A percentile compares a stretch with the other conserved stretches of the same genome.
phyloP scores from a whole-genome alignment of 2,113 vertebrate species.

The Xiphias gladius region DNA sequence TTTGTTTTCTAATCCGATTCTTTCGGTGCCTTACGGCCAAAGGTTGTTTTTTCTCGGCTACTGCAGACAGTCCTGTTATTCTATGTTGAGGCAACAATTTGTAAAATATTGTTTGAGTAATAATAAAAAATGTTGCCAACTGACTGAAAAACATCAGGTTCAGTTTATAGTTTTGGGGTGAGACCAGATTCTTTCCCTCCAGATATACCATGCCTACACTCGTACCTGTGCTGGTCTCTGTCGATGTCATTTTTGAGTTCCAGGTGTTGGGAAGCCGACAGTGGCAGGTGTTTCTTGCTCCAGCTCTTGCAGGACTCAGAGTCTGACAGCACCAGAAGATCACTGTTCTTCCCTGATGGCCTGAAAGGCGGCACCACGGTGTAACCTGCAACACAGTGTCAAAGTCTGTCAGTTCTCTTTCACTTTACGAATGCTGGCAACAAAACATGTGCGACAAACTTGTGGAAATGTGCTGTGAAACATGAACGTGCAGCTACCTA shows the following conservation, averaged over 20 bases:
- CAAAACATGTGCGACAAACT: neutral
- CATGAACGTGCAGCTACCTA: constrained; percentile 76
- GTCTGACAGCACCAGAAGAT: constrained; percentile 86
- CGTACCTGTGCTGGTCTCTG: constrained; percentile 89
- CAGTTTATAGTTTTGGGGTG: neutral
- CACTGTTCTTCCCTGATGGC: constrained; percentile 81
- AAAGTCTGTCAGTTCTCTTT: neutral
- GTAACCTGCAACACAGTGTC: constrained; percentile 83
- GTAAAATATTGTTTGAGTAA: no score
- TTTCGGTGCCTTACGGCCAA: no score
- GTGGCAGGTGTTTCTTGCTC: constrained; percentile 83
- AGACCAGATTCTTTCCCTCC: neutral
- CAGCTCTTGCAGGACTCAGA: constrained; percentile 83
- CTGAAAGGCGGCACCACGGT: constrained; percentile 89
- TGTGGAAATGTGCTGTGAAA: neutral
- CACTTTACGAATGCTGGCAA: neutral
- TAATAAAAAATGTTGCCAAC: neutral
- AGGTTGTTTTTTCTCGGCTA: no score
- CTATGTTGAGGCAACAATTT: no score
- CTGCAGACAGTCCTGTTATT: no score
- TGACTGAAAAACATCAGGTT: neutral
- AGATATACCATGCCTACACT: neutral
- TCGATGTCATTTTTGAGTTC: constrained; percentile 69
- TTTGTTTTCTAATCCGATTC: no score
- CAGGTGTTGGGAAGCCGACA: constrained; percentile 74